Conservation (phyloP, 2,888 invertebrate genomes). For the Metacarcinus magister region DNA sequence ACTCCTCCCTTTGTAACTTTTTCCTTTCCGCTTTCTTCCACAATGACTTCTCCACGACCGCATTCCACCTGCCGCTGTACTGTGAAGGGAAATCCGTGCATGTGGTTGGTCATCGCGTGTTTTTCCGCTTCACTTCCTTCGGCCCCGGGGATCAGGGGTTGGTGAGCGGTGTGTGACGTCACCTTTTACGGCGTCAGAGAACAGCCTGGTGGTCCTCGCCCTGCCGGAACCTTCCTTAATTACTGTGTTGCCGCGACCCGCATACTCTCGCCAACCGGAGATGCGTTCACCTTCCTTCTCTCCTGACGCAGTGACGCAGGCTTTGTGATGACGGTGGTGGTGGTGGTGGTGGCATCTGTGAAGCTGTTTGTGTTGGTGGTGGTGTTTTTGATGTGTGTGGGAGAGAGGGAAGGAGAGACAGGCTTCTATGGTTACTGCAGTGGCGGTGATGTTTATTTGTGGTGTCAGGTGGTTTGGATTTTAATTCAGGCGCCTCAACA, state of each 20-base stretch:
- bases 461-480: background rate
- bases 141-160: background rate
- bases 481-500: too few relatives aligned
- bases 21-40: background rate
- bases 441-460: background rate
- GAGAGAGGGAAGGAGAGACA: background rate
- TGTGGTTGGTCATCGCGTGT: background rate
- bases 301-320: background rate
- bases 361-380: background rate
- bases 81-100: background rate
- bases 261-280: background rate
- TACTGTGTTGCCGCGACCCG: background rate
- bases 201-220: background rate
- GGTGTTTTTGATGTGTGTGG: background rate
- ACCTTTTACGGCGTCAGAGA: background rate
- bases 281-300: slow-evolving; percentile 17
- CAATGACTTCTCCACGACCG: background rate
- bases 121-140: background rate
- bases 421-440: background rate
- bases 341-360: background rate
- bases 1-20: background rate
- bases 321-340: background rate
- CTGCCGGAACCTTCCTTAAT: slow-evolving; percentile 32
- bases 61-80: background rate
- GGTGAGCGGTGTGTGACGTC: background rate